Evolutionary conservation across 2,113 vertebrate genomes (phyloP).

Genomic region (Strigops habroptila): DNA sequence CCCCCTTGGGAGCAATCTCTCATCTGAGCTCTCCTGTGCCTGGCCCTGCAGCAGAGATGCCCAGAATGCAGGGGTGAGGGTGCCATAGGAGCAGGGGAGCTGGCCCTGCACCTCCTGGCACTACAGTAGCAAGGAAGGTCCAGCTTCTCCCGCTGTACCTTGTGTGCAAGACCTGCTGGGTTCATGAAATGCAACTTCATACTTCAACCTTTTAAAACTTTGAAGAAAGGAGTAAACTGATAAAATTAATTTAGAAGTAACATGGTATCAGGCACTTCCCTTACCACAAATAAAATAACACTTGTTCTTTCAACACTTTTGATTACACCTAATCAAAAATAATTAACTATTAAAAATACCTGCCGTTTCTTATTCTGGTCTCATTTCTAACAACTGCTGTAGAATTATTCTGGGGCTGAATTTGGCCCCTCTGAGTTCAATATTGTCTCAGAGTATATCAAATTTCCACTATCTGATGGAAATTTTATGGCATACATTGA

Average conservation of each 20-base stretch:
- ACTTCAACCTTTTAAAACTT: not conserved
- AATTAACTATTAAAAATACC: not conserved
- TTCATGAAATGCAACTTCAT: not conserved
- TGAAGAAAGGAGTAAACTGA: not conserved
- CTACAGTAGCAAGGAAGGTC: rapidly evolving
- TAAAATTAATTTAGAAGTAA: not conserved
- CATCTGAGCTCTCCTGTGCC: rapidly evolving
- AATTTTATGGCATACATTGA: not conserved
- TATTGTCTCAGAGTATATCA: not conserved
- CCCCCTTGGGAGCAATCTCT: not conserved
- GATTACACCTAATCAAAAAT: not conserved
- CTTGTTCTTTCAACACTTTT: not conserved
- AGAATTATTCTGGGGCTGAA: not conserved
- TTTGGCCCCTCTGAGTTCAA: not conserved
- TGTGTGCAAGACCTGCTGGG: rapidly evolving
- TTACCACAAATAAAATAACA: not conserved
- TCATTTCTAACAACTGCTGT: not conserved
- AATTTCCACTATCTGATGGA: not conserved
- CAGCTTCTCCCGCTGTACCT: rapidly evolving
- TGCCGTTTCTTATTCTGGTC: not conserved
- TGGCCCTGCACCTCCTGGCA: rapidly evolving
- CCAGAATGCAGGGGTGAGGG: rapidly evolving
- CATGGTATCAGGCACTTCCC: not conserved
- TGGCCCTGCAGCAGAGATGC: not conserved
- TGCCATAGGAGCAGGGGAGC: not conserved